Percentiles rank a stretch among this genome's conserved stretches.
These are phyloP conservation scores for Passerina amoena DNA, from an alignment of 2,113 vertebrate genomes.

Conservation along the genomic window DNA sequence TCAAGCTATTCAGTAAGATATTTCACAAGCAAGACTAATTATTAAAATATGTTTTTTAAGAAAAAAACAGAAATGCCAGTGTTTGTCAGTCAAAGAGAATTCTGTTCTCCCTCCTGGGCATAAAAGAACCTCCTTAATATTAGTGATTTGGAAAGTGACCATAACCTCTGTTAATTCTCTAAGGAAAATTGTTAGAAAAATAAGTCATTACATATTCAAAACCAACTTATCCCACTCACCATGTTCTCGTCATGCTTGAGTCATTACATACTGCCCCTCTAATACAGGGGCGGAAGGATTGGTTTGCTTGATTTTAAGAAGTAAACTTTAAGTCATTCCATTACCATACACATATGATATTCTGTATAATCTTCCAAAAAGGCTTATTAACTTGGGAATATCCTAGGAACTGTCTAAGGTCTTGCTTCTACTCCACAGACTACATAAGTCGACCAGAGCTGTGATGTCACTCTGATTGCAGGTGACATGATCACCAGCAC, in stretches of 20 bases:
- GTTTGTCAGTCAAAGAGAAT: neutral
- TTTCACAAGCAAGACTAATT: neutral
- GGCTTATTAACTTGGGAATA: neutral
- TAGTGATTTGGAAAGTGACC: neutral
- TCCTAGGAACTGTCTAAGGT: neutral
- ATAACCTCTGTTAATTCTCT: neutral
- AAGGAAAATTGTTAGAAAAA: neutral
- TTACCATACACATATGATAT: neutral
- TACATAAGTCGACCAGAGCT: neutral
- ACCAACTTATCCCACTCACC: neutral
- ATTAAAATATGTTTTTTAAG: neutral
- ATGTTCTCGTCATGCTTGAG: neutral
- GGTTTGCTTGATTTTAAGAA: neutral
- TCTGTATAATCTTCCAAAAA: neutral
- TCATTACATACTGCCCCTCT: neutral
- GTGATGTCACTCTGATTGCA: neutral
- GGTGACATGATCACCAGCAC: rapidly evolving
- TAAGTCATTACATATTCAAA: neutral
- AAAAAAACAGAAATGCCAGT: neutral
- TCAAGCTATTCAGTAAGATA: neutral
- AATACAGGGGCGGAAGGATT: neutral
- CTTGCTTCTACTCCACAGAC: neutral
- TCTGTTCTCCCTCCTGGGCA: neutral
- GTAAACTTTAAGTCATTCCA: neutral
- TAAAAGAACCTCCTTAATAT: neutral